These are phyloP conservation scores for Rallus crepitans DNA, from an alignment of 2,797 vertebrate genomes.

Conservation along the genomic window DNA sequence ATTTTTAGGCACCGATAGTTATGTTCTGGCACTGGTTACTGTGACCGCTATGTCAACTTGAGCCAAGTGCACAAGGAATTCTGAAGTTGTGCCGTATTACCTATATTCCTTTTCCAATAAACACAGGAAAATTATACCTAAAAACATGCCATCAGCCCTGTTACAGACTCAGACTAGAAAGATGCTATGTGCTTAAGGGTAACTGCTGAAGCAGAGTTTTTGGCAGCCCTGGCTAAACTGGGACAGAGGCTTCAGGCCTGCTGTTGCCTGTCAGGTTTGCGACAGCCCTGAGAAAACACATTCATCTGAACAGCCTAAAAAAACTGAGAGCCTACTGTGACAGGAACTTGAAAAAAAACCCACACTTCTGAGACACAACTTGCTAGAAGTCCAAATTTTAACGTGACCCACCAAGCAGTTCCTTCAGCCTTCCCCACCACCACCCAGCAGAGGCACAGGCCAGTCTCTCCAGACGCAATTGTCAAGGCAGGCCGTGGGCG, in stretches of 20 bases:
- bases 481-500: fast-evolving
- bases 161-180: background rate
- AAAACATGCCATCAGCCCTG: background rate
- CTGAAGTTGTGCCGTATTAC: background rate
- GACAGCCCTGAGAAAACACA: fast-evolving
- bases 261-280: background rate
- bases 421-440: background rate
- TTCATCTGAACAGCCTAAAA: background rate
- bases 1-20: background rate
- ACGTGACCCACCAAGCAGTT: background rate
- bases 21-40: background rate
- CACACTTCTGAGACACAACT: fast-evolving
- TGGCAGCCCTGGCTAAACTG: background rate
- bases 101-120: background rate
- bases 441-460: background rate
- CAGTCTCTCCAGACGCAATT: background rate
- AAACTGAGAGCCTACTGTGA: background rate
- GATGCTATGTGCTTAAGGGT: background rate
- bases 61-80: background rate
- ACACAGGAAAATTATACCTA: background rate
- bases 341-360: background rate
- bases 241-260: background rate
- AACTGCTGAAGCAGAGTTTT: background rate
- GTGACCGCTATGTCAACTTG: fast-evolving
- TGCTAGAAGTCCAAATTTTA: background rate